These are phyloP conservation scores for Otocyon megalotis DNA, from an alignment of 2,113 vertebrate genomes.

Conservation along the genomic window DNA sequence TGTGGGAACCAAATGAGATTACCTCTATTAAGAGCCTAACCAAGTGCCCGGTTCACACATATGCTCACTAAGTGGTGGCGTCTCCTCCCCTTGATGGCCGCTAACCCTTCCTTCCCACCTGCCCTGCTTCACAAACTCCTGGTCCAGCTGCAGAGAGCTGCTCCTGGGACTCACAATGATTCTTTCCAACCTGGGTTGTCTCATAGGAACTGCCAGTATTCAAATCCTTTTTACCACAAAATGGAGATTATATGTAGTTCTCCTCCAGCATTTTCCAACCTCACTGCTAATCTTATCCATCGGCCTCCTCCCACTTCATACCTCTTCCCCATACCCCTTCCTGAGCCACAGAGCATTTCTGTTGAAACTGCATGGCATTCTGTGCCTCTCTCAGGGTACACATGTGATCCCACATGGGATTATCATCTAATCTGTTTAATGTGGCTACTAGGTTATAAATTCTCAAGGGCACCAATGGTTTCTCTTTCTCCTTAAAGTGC, in stretches of 20 bases:
- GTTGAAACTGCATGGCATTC: background rate
- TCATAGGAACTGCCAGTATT: background rate
- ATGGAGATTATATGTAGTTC: background rate
- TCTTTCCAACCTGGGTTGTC: background rate
- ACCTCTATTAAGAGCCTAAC: background rate
- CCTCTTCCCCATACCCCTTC: background rate
- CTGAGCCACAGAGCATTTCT: background rate
- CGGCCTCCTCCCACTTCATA: background rate
- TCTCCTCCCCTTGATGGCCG: background rate
- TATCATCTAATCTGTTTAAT: slow-evolving; percentile 25
- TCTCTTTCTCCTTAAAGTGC: slow-evolving; percentile 36
- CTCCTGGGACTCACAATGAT: background rate
- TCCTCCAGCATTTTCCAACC: background rate
- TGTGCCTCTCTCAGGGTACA: background rate
- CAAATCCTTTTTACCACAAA: background rate
- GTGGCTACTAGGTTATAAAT: background rate
- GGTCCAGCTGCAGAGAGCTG: background rate
- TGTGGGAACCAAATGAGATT: slow-evolving; percentile 10
- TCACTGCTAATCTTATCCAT: background rate
- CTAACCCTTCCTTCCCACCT: background rate
- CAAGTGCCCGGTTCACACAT: background rate
- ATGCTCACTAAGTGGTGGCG: background rate
- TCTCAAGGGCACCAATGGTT: background rate
- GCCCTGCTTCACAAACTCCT: background rate
- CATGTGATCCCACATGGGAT: background rate